Base-by-base conservation (phyloP, 2,797 vertebrate genomes). In the Thalassophryne amazonica region DNA sequence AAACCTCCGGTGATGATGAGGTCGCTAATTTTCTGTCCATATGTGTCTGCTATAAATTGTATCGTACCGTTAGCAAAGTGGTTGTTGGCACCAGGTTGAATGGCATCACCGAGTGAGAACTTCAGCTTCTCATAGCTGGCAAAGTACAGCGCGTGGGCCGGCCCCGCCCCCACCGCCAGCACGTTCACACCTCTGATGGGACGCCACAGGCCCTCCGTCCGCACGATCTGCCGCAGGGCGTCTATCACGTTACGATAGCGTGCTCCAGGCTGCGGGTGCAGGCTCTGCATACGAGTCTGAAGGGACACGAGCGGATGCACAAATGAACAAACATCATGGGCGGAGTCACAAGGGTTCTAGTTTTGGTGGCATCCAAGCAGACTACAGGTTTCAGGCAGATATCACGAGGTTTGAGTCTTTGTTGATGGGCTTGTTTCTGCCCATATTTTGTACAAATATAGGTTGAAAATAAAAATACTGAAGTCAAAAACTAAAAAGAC, bases 41-140 rank as follows among this genome's bases (percentile, higher is more conserved):
- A n/a, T n/a, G n/a, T n/a, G n/a, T n/a, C n/a, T n/a, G n/a, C n/a
- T n/a, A n/a, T n/a, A n/a, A n/a, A n/a, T n/a, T n/a, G 7, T 7
- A 5, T 21, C 65, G 46, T 9, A 86, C 85, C 96, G 43, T 97
- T 98, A 58, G 95, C 94, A 76, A 98, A 91, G 92, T 97, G 96
- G 89, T 95, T 96, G 93, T 98, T 98, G 69, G 93, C 88, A 69
- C 95, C 95, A 3, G 95, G 94, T 63, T 95, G 92, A 82, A 98
- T 92, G 45, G 93, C 81, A 41, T 95, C 92, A 42, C 93, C 92
- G 76, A 98, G 84, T 41, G 90, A 92, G 86, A 97, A 95, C 93
- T 98, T 98, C 84, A 98, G 91, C 86, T 95, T 97, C 89, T 98
- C 95, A 25, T 97, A 98, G 88, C 94, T 96, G 81, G 94, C 94